Conservation (phyloP, 64 coral and sea anemone genomes). For the Platygyra sinensis region DNA sequence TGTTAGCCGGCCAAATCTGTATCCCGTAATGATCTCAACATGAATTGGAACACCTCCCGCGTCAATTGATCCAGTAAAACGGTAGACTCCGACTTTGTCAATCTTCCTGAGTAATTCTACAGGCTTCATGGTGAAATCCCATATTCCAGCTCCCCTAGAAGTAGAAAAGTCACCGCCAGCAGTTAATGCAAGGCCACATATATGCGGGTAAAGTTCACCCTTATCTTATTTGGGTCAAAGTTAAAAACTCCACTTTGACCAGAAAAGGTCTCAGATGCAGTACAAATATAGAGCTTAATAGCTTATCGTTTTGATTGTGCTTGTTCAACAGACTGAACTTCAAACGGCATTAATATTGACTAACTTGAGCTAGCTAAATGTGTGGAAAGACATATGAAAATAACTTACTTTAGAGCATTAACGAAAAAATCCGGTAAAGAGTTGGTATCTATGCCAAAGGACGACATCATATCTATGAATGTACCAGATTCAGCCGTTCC, state of each 20-base stretch:
- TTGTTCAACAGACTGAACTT: too few species aligned
- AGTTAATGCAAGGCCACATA: too few species aligned
- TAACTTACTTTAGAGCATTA: constrained; percentile 76
- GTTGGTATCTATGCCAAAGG: constrained; percentile 38
- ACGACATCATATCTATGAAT: constrained; percentile 59
- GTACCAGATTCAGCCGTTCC: constrained; percentile 55
- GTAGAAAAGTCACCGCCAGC: not conserved
- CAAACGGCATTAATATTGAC: too few species aligned
- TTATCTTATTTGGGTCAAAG: too few species aligned
- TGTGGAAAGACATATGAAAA: not conserved
- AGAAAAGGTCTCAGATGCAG: too few species aligned
- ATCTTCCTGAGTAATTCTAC: constrained; percentile 70
- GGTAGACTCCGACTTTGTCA: constrained; percentile 56
- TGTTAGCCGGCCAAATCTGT: constrained; percentile 18
- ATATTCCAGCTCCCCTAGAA: constrained; percentile 53
- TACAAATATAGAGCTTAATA: too few species aligned
- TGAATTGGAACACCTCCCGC: constrained; percentile 80
- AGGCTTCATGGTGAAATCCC: constrained; percentile 71
- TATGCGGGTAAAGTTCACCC: too few species aligned
- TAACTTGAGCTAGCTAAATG: too few species aligned
- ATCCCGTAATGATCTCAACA: constrained; percentile 58
- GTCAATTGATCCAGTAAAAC: constrained; percentile 74
- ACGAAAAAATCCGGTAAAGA: constrained; percentile 60
- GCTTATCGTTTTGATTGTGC: too few species aligned
- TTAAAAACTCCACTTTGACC: too few species aligned